Percentiles rank a stretch among this genome's conserved stretches.
These are phyloP conservation scores for Catharus ustulatus DNA, from an alignment of 2,797 vertebrate genomes.

Conservation along the genomic window DNA sequence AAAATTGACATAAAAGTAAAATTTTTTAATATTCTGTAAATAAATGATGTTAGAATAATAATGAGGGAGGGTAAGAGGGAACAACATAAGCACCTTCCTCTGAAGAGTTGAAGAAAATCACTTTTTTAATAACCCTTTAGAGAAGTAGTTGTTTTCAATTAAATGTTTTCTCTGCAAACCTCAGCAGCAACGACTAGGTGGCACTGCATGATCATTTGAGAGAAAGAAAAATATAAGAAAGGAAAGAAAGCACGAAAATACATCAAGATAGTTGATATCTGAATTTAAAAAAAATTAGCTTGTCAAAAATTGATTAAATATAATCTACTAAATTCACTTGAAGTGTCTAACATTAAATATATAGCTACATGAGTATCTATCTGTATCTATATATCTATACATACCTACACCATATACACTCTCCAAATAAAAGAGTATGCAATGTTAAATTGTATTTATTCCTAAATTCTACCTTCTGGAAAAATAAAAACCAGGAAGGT, in stretches of 20 bases:
- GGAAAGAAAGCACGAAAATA: neutral
- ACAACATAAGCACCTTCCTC: rapidly evolving
- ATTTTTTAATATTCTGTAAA: neutral
- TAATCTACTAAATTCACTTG: neutral
- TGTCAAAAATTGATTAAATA: neutral
- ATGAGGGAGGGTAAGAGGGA: rapidly evolving
- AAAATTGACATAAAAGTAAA: neutral
- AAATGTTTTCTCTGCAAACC: neutral
- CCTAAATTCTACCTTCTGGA: neutral
- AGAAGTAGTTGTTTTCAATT: neutral
- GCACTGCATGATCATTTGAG: neutral
- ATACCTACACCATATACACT: neutral
- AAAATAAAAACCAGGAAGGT: neutral
- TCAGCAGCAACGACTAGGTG: neutral
- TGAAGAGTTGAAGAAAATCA: neutral
- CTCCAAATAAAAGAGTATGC: neutral
- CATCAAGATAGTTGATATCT: neutral
- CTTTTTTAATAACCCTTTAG: neutral
- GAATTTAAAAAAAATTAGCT: rapidly evolving
- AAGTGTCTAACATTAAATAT: neutral
- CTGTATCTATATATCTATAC: neutral
- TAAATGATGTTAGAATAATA: neutral
- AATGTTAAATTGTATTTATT: neutral
- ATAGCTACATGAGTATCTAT: neutral
- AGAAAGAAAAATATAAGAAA: neutral